A percentile compares a stretch with the other conserved stretches of the same genome.
Evolutionary conservation across 2,797 vertebrate genomes (phyloP).

Genomic region (Coreius guichenoti): DNA sequence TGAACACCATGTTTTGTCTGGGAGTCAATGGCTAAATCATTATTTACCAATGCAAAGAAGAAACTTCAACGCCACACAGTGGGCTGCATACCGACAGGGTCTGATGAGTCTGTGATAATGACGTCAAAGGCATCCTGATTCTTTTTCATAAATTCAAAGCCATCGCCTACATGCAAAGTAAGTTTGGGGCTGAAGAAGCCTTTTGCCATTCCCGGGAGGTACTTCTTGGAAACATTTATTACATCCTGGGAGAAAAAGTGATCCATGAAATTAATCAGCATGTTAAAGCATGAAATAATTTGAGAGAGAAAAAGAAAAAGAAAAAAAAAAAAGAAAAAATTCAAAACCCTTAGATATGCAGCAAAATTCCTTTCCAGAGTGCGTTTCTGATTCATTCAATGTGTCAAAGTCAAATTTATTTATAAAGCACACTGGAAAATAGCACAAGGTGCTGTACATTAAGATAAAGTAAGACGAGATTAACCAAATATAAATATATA

Average conservation of each 20-base stretch:
- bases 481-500: neutral
- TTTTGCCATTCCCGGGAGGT: constrained; percentile 93
- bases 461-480: neutral
- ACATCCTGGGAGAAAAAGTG: constrained; percentile 82
- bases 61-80: constrained; percentile 40
- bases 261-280: neutral
- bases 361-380: neutral
- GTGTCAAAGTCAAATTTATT: neutral
- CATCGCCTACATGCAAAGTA: constrained; percentile 92
- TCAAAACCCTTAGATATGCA: neutral
- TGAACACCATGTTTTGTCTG: constrained; percentile 26
- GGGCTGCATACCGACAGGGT: constrained; percentile 90
- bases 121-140: constrained; percentile 97
- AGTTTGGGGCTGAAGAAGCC: constrained; percentile 95
- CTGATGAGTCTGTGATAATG: constrained; percentile 97
- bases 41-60: constrained; percentile 43
- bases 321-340: too few relatives aligned
- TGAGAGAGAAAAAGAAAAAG: too few relatives aligned
- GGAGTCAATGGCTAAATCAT: constrained; percentile 3
- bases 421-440: neutral
- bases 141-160: constrained; percentile 99
- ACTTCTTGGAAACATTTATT: constrained; percentile 95
- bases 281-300: constrained; percentile 9
- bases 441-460: neutral
- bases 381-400: neutral